Evolutionary conservation across 2,113 vertebrate genomes (phyloP).

Genomic region (Vidua macroura): DNA sequence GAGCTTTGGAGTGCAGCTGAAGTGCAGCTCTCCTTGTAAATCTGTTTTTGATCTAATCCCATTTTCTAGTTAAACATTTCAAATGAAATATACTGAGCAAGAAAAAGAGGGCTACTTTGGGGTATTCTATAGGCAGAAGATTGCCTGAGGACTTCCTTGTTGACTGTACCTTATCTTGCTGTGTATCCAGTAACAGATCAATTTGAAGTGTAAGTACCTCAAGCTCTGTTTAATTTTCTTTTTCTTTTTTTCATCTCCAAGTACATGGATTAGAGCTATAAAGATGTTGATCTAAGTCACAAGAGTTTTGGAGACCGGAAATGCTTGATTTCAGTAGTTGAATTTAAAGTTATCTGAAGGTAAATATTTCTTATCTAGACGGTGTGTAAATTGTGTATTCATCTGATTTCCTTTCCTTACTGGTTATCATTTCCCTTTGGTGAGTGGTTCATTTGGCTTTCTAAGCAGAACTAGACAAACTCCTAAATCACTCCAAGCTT

Average conservation of each 20-base stretch:
- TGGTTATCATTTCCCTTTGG: conserved; percentile 9
- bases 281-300: conserved; percentile 44
- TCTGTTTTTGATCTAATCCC: background rate
- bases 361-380: conserved; percentile 55
- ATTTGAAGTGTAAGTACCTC: background rate
- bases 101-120: background rate
- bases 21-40: conserved; percentile 6
- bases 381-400: conserved; percentile 29
- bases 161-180: conserved; percentile 44
- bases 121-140: conserved; percentile 19
- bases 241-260: background rate
- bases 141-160: conserved; percentile 48
- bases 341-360: conserved; percentile 54
- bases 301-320: conserved; percentile 53
- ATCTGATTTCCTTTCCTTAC: conserved; percentile 31
- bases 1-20: background rate
- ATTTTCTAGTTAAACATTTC: conserved; percentile 42
- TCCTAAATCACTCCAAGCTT: conserved; percentile 25
- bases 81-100: background rate
- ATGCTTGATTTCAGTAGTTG: conserved; percentile 53
- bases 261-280: conserved; percentile 21
- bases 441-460: conserved; percentile 25
- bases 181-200: background rate
- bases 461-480: conserved; percentile 50
- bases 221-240: conserved; percentile 24